phyloP scores from a whole-genome alignment of 2,888 invertebrate species.

The Lysandra bellargus region DNA sequence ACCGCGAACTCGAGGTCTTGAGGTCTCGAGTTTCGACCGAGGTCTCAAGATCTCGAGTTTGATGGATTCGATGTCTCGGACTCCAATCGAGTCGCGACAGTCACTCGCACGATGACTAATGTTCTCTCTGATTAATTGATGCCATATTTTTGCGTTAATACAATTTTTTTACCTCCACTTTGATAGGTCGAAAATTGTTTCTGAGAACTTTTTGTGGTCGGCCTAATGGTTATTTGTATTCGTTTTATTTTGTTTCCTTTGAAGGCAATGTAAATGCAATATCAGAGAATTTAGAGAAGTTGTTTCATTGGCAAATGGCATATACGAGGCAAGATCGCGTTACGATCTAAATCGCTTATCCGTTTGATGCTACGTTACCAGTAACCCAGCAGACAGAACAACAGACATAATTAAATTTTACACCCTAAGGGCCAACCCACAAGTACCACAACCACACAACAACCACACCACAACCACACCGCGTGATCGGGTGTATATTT shows the following conservation, averaged over 20 bases:
- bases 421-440: no score
- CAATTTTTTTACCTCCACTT: not conserved
- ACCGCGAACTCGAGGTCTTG: not conserved
- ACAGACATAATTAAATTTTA: no score
- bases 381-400: no score
- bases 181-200: not conserved
- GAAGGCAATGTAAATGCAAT: no score
- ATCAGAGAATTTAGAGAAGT: no score
- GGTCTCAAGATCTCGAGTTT: conserved; percentile 42
- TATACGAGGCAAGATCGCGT: no score
- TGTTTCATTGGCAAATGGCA: no score
- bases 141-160: not conserved
- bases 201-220: not conserved
- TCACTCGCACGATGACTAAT: conserved; percentile 13
- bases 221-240: not conserved
- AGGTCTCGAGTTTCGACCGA: conserved; percentile 41
- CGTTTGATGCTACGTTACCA: no score
- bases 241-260: not conserved
- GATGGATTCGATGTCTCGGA: conserved; percentile 37
- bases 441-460: no score
- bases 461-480: no score
- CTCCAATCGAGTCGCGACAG: not conserved
- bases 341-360: no score
- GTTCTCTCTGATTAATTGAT: conserved; percentile 15
- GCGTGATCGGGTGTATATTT: no score